phyloP scores from a whole-genome alignment of 2,797 vertebrate genomes.

The Scolopax bukidnonensis region DNA sequence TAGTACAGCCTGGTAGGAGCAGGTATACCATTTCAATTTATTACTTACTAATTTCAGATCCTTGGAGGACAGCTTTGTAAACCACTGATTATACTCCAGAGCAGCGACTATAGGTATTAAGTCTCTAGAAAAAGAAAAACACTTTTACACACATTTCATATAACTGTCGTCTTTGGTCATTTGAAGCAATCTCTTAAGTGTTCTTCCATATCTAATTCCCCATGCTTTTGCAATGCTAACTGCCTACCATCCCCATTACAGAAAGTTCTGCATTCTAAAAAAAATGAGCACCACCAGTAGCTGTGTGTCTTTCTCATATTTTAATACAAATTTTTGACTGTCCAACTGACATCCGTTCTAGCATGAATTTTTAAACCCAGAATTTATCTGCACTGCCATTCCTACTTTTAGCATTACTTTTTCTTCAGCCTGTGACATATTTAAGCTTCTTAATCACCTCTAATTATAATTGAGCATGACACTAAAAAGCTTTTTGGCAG shows the following conservation, averaged over 20 bases:
- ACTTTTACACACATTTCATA: conserved; percentile 32
- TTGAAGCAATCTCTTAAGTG: background rate
- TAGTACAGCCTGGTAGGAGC: background rate
- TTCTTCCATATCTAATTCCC: background rate
- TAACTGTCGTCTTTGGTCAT: background rate
- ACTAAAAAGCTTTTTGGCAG: conserved; percentile 39
- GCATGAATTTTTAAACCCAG: conserved; percentile 20
- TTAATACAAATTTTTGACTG: conserved; percentile 12
- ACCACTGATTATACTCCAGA: conserved; percentile 98
- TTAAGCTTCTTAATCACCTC: conserved; percentile 47
- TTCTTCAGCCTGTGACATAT: conserved; percentile 29
- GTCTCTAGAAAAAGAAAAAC: conserved; percentile 83
- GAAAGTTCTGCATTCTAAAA: background rate
- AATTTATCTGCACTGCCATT: conserved; percentile 46
- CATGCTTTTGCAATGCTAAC: background rate
- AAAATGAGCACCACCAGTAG: background rate
- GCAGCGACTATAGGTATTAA: conserved; percentile 96
- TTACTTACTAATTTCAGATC: conserved; percentile 94
- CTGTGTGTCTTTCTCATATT: background rate
- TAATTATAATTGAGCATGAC: conserved; percentile 54
- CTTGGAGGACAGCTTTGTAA: conserved; percentile 94
- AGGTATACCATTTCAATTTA: background rate
- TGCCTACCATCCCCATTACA: background rate
- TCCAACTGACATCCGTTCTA: background rate
- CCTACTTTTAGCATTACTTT: conserved; percentile 20